Conservation (phyloP, 2,888 invertebrate species). For the Plagodis pulveraria region DNA sequence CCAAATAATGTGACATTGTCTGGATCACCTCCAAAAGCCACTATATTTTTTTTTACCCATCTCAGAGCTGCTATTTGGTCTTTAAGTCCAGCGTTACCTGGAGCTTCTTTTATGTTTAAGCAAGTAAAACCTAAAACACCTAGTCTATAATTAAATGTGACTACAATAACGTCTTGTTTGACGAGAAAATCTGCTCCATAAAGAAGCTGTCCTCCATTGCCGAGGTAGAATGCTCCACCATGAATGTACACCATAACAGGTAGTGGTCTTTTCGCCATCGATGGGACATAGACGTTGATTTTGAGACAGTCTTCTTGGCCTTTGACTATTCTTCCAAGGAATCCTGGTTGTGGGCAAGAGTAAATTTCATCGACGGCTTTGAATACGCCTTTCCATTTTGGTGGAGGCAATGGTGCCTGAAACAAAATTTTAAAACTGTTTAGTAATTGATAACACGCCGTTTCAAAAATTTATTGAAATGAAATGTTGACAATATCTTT, state of each 20-base stretch:
- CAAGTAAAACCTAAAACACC: conserved; percentile 72
- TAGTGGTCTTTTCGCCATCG: conserved; percentile 46
- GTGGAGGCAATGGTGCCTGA: conserved; percentile 72
- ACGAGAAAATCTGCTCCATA: conserved; percentile 71
- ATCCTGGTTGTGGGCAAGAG: conserved; percentile 61
- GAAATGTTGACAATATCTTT: too few relatives aligned
- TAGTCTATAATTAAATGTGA: conserved; percentile 75
- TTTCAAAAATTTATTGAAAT: too few relatives aligned
- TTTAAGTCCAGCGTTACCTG: conserved; percentile 75
- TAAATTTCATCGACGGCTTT: conserved; percentile 53
- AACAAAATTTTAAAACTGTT: conserved; percentile 8
- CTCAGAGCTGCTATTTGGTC: conserved; percentile 75
- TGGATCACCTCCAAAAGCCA: conserved; percentile 73
- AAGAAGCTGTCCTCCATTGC: conserved; percentile 69
- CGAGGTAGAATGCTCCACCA: conserved; percentile 71
- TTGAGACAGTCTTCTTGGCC: conserved; percentile 74
- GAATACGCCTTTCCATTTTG: conserved; percentile 69
- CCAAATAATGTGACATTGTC: conserved; percentile 76
- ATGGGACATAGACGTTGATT: conserved; percentile 71
- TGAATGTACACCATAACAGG: conserved; percentile 77
- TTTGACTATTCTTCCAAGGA: conserved; percentile 42
- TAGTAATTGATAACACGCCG: neutral
- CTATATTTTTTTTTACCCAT: conserved; percentile 76
- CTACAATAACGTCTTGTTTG: conserved; percentile 66
- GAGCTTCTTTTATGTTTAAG: conserved; percentile 71